Conservation (phyloP, 2,888 invertebrate species). For the Petrophora chlorosata region DNA sequence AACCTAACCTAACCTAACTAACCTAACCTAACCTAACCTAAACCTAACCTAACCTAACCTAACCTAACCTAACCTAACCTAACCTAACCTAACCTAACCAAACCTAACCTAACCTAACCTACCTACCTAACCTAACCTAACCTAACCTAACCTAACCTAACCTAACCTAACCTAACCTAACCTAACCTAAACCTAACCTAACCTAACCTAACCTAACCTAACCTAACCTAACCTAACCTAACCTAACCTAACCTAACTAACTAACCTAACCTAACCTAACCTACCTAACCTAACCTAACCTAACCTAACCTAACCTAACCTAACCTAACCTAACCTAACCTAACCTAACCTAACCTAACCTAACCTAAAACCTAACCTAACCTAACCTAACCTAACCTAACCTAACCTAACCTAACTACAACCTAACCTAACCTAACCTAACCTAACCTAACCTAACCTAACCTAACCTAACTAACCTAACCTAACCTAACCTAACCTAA, state of each 20-base stretch:
- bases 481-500: conserved; percentile 34
- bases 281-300: conserved; percentile 15
- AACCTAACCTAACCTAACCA: conserved; percentile 41
- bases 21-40: conserved; percentile 37
- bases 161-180: conserved; percentile 38
- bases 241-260: conserved; percentile 32
- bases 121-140: conserved; percentile 30
- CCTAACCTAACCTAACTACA: conserved; percentile 30
- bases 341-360: conserved; percentile 20
- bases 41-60: conserved; percentile 43
- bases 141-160: conserved; percentile 35
- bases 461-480: conserved; percentile 31
- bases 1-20: conserved; percentile 30
- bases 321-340: conserved; percentile 24
- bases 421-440: conserved; percentile 33
- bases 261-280: conserved; percentile 25
- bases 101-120: conserved; percentile 22
- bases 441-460: conserved; percentile 28
- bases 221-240: conserved; percentile 32
- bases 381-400: conserved; percentile 26
- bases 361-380: conserved; percentile 29
- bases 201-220: conserved; percentile 36
- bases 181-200: conserved; percentile 36
- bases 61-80: conserved; percentile 43
- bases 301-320: conserved; percentile 3